Evolutionary conservation across 1,140 invertebrate genomes (phyloP), one percentile per base, ranked within the genome.

Genomic region (Steinernema khuongi): DNA sequence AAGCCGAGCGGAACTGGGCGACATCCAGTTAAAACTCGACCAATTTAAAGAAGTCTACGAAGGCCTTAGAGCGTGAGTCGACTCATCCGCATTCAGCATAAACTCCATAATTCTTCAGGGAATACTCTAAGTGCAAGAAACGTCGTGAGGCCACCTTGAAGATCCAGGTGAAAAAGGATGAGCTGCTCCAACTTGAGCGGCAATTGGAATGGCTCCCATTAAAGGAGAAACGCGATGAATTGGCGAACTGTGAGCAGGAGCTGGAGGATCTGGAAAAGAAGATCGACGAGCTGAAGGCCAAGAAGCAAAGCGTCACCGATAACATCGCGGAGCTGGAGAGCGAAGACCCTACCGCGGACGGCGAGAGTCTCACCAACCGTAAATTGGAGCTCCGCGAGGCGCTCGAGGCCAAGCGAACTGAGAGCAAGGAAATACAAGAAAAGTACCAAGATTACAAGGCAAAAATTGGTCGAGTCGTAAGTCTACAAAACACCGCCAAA

Each of bases 81-180:
- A 7, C 28, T 60, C 17, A n/a, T 60, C 26, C 18, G 31, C 67
- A 29, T n/a, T 68, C 36, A 68, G 70, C 14, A 36, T 18, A 22
- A 14, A 69, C 29, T 69, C 36, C 29, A 30, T 43, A 18, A 0
- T 14, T n/a, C n/a, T 69, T 69, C 26, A 69, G 68, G 7, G 36
- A 69, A 19, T 69, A 69, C 28, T 36, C 14, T 18, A 43, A 7
- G 11, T 14, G 18, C n/a, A 22, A 18, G 68, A 32, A 69, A 22
- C 31, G 68, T 19, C 28, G 7, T 4, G 36, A 69, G 7, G 36
- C 31, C 26, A 43, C 68, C 18, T 19, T 17, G 28, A 72, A 71
- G 19, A 73, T 73, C 2, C 70, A 74, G 17, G 18, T 74, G 71
- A 72, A 30, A 18, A 29, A 74, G 18, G 7, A 19, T 17, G 71